These are phyloP conservation scores for Ardeotis arabs DNA, from an alignment of 2,113 vertebrate species.

Conservation along the genomic window DNA sequence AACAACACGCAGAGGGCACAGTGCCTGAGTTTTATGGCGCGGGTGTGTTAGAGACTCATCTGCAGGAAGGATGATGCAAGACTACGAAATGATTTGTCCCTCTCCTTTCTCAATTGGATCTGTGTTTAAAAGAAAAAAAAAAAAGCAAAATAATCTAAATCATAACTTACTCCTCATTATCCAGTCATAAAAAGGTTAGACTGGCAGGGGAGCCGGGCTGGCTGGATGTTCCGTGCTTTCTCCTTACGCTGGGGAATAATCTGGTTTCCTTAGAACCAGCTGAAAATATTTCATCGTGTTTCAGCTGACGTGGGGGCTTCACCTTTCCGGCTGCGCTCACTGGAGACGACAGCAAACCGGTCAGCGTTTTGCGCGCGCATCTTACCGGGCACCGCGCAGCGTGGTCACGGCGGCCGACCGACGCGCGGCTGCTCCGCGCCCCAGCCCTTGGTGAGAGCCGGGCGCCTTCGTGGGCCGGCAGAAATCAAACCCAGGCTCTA, in stretches of 20 bases:
- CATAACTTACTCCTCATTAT: conserved; percentile 69
- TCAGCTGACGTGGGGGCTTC: conserved; percentile 44
- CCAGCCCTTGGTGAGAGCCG: too few relatives aligned
- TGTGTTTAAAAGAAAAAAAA: not conserved
- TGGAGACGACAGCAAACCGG: not conserved
- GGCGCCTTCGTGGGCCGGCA: too few relatives aligned
- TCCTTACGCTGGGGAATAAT: conserved; percentile 60
- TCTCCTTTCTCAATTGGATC: conserved; percentile 54
- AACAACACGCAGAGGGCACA: conserved; percentile 70
- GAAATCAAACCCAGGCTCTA: too few relatives aligned
- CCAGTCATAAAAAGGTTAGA: conserved; percentile 68
- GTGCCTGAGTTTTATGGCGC: conserved; percentile 39
- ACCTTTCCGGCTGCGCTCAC: not conserved
- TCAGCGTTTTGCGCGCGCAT: not conserved
- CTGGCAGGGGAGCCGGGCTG: conserved; percentile 69
- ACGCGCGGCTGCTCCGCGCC: too few relatives aligned
- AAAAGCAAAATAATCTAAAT: not conserved
- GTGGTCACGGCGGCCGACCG: too few relatives aligned
- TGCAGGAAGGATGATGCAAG: conserved; percentile 56
- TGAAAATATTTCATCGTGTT: conserved; percentile 62
- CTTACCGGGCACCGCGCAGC: not conserved
- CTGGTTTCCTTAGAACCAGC: conserved; percentile 60
- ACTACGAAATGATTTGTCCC: conserved; percentile 32
- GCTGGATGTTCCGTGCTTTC: conserved; percentile 28
- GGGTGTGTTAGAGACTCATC: conserved; percentile 16